Evolutionary conservation across 2,888 invertebrate genomes (phyloP).

Genomic region (Leucophora obtusa): DNA sequence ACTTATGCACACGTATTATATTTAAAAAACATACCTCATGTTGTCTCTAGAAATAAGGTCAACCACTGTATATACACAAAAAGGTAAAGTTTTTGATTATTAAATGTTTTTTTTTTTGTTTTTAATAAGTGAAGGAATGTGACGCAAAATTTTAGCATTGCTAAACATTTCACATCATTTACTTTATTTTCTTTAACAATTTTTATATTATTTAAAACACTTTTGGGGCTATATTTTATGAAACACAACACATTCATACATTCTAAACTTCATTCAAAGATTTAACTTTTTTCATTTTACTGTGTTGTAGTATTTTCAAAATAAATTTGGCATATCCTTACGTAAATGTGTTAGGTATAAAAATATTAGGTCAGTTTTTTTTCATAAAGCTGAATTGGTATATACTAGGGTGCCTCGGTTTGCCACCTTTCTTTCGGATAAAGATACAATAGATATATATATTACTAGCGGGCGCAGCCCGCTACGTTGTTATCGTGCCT

Average conservation of each 20-base stretch:
- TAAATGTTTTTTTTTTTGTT: background rate
- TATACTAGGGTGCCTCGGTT: too few species aligned
- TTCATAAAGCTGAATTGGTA: too few species aligned
- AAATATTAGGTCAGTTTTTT: too few species aligned
- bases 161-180: constrained; percentile 1
- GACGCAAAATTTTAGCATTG: background rate
- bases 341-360: background rate
- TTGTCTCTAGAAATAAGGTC: too few species aligned
- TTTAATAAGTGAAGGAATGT: background rate
- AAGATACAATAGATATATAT: too few species aligned
- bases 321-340: constrained; percentile 4
- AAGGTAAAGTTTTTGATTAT: background rate
- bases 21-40: too few species aligned
- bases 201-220: constrained; percentile 38
- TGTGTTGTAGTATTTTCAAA: background rate
- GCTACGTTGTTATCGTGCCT: too few species aligned
- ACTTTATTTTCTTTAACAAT: background rate
- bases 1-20: too few species aligned
- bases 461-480: too few species aligned
- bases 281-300: constrained; percentile 3
- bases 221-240: constrained; percentile 41
- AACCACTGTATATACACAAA: background rate
- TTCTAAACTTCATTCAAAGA: background rate
- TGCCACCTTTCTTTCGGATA: too few species aligned
- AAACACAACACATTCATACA: background rate